These are phyloP conservation scores for Callopanchax toddi DNA, from an alignment of 2,113 vertebrate species.

Conservation along the genomic window DNA sequence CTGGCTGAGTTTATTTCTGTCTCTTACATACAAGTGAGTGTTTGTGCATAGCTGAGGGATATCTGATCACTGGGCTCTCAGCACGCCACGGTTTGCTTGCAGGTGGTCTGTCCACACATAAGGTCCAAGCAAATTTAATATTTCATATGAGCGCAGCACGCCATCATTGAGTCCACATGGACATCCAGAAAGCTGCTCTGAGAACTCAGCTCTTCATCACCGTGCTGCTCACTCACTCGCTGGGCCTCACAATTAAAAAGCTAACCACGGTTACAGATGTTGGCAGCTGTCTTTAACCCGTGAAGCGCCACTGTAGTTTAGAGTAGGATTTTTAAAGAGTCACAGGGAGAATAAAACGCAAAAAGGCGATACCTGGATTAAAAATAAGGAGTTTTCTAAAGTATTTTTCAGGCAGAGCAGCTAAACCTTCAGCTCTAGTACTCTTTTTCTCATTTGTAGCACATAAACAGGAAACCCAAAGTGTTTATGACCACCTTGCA, in stretches of 20 bases:
- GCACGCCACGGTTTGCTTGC: conserved; percentile 81
- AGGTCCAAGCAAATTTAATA: conserved; percentile 92
- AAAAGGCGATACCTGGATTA: conserved; percentile 12
- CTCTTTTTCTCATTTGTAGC: conserved; percentile 36
- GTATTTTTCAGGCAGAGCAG: conserved; percentile 49
- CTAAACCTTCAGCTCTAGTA: conserved; percentile 50
- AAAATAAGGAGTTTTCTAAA: conserved; percentile 23
- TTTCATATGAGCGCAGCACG: conserved; percentile 92
- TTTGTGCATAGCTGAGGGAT: conserved; percentile 71
- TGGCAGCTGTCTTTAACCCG: conserved; percentile 81
- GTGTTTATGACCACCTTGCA: conserved; percentile 56
- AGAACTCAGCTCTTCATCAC: conserved; percentile 83
- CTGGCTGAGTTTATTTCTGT: conserved; percentile 7
- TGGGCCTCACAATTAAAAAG: conserved; percentile 90
- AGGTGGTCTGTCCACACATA: conserved; percentile 93
- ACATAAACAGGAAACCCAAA: conserved; percentile 73
- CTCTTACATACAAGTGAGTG: conserved; percentile 36
- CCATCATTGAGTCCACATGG: conserved; percentile 98
- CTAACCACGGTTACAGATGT: conserved; percentile 92
- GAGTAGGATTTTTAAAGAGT: neutral
- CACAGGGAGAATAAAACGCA: conserved; percentile 1
- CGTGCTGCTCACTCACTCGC: conserved; percentile 83
- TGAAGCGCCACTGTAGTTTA: conserved; percentile 39
- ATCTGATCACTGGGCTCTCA: conserved; percentile 75
- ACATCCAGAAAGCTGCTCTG: conserved; percentile 93